Evolutionary conservation across 2,113 vertebrate genomes (phyloP), one percentile per base, ranked within the genome.

Genomic region (Cebus imitator): DNA sequence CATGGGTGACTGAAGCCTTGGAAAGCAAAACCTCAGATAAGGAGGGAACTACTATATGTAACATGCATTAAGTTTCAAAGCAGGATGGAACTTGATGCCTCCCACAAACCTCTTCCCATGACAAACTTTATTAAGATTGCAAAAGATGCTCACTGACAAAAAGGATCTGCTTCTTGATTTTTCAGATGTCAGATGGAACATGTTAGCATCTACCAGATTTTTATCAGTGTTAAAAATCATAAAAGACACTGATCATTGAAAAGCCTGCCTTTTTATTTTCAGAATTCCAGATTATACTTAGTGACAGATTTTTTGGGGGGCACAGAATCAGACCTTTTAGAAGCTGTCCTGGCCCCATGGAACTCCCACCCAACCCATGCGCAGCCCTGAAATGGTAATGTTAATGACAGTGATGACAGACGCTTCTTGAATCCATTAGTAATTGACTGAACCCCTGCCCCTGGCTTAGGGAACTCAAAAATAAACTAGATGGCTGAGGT

Each of bases 41-140:
- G 17, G 30, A 14, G 27, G 43, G 30, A 68, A 21, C 30, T 35
- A 20, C 30, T 79, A 5, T 35, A 11, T 13, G 5, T 52, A 37
- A 45, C 10, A 5, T 25, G 2, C 6, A 3, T 32, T 1, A 20
- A 1, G 5, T 35, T n/a, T 25, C 1, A 45, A 66, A 43, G 45
- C 45, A 16, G 72, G 30, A 35, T 4, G 35, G 79, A n/a, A 88
- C 37, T 35, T 32, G 3, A 8, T 10, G 10, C 55, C 85, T 75
- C 86, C 64, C 5, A 2, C 25, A 70, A 8, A 45, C n/a, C 11
- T 91, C 43, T 89, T 64, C 43, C 58, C 27, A 2, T 12, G 4
- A 52, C 75, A 68, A 0, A 85, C 58, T 94, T 58, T 6, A 30
- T 58, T 18, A 35, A 64, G 70, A 30, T 40, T 30, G 6, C 48